Percentiles rank a stretch among this genome's conserved stretches.
Conservation (phyloP, 53 echinoderm and acorn worm species). For the Antedon mediterranea region DNA sequence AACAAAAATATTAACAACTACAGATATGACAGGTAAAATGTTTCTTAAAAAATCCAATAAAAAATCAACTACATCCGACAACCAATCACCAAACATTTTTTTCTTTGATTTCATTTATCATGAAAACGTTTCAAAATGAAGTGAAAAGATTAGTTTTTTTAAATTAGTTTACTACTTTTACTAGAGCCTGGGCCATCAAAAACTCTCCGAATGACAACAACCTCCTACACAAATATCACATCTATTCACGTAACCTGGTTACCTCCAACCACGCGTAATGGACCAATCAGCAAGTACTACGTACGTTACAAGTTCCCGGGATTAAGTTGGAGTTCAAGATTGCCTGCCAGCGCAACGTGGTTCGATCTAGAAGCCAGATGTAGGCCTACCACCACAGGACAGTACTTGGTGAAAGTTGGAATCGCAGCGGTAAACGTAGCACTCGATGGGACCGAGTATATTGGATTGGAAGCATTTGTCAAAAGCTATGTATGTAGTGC, state of each 20-base stretch:
- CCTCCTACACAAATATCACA: neutral
- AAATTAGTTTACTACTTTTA: neutral
- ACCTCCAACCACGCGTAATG: neutral
- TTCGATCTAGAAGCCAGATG: neutral
- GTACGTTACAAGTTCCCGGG: neutral
- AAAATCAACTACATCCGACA: too few relatives aligned
- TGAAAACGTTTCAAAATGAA: too few relatives aligned
- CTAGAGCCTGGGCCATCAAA: neutral
- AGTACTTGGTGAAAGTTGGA: neutral
- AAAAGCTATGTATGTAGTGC: neutral
- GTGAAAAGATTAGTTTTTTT: too few relatives aligned
- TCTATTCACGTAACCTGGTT: neutral
- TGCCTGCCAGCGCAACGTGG: neutral
- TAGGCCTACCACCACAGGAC: neutral
- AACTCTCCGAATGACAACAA: neutral
- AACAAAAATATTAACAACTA: neutral
- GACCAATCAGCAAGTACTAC: neutral
- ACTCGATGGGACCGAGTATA: neutral
- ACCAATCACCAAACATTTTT: too few relatives aligned
- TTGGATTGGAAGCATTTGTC: neutral
- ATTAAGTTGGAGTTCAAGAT: neutral
- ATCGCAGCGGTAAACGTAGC: neutral
- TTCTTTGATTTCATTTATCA: too few relatives aligned
- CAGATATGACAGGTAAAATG: neutral
- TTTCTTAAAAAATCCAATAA: neutral